Conservation (phyloP, 1,140 invertebrate species). For the Paralvinella palmiformis region DNA sequence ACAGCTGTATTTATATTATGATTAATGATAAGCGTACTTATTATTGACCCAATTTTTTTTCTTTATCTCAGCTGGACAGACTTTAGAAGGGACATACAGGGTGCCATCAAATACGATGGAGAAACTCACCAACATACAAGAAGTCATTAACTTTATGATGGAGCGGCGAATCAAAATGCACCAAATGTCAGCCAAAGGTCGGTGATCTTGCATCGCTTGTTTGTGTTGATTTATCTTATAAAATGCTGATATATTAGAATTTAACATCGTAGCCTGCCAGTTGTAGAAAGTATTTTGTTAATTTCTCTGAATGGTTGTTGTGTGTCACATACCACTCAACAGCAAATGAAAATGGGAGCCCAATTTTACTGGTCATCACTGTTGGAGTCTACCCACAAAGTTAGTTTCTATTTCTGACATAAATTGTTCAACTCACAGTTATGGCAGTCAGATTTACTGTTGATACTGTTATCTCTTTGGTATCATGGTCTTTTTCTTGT, state of each 20-base stretch:
- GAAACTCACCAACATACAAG: slow-evolving; percentile 50
- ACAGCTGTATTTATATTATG: too few species aligned
- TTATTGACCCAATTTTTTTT: not conserved
- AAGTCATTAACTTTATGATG: slow-evolving; percentile 46
- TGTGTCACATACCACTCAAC: too few species aligned
- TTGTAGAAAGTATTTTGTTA: not conserved
- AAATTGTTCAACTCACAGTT: too few species aligned
- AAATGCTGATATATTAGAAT: not conserved
- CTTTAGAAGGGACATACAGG: slow-evolving; percentile 36
- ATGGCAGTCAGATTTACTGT: too few species aligned
- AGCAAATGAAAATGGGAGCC: slow-evolving; percentile 6
- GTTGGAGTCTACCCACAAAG: too few species aligned
- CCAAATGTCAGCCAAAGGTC: slow-evolving; percentile 38
- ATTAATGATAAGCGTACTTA: slow-evolving; percentile 12
- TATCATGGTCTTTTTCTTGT: too few species aligned
- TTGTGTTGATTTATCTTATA: too few species aligned
- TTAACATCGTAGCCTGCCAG: not conserved
- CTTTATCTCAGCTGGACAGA: slow-evolving; percentile 41
- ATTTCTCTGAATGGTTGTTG: not conserved
- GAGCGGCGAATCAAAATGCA: slow-evolving; percentile 39
- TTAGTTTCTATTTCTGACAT: too few species aligned
- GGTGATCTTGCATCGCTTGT: too few species aligned
- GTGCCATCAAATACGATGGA: slow-evolving; percentile 33
- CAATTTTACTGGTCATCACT: too few species aligned
- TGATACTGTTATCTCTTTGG: too few species aligned